Conservation (phyloP, 2,888 invertebrate genomes). For the Gari tellinella region DNA sequence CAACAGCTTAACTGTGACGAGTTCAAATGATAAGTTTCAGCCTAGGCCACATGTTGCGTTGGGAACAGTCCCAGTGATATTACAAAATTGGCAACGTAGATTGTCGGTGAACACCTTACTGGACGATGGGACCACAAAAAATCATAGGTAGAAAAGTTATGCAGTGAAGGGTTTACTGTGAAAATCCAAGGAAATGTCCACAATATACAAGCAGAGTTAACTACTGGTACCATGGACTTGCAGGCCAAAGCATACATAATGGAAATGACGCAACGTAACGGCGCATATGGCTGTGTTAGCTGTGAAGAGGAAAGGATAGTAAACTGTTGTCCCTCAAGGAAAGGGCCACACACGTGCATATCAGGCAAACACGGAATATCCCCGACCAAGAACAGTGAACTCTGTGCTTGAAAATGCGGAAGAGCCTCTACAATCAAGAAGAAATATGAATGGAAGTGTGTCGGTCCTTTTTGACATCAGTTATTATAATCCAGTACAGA, state of each 20-base stretch:
- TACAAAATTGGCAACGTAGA: too few relatives aligned
- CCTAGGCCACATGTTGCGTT: too few relatives aligned
- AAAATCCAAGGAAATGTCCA: not conserved
- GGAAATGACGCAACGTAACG: conserved; percentile 46
- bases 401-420: not conserved
- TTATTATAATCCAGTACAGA: conserved; percentile 7
- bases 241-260: conserved; percentile 40
- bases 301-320: conserved; percentile 27
- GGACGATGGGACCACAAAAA: too few relatives aligned
- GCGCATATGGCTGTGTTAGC: conserved; percentile 30
- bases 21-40: too few relatives aligned
- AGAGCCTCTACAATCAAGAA: too few relatives aligned
- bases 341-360: conserved; percentile 34
- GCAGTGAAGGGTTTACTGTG: conserved; percentile 18
- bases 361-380: not conserved
- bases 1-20: too few relatives aligned
- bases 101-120: too few relatives aligned
- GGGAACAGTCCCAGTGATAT: too few relatives aligned
- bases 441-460: conserved; percentile 2
- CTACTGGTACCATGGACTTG: conserved; percentile 32
- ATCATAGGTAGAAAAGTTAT: conserved; percentile 23
- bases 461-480: conserved; percentile 8
- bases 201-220: conserved; percentile 9
- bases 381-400: not conserved
- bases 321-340: conserved; percentile 10